Percentiles rank a stretch among this genome's conserved stretches.
Evolutionary conservation across 2,113 vertebrate genomes (phyloP).

Genomic region (Eidolon helvum): DNA sequence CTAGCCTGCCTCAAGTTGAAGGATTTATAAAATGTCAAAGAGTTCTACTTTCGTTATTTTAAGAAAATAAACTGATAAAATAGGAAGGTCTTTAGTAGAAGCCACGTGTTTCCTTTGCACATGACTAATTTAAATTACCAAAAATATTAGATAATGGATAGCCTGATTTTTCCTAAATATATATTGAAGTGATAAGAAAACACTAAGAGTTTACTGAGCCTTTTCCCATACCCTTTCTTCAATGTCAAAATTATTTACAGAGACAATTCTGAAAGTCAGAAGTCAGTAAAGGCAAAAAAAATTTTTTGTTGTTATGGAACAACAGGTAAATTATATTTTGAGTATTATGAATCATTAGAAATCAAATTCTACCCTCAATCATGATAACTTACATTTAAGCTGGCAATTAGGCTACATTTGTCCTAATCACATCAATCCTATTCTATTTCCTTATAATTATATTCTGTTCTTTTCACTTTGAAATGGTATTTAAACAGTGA

Average conservation of each 20-base stretch:
- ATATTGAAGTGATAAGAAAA: background rate
- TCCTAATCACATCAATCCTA: background rate
- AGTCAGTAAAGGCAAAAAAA: background rate
- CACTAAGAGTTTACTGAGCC: background rate
- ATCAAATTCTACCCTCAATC: background rate
- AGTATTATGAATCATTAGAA: background rate
- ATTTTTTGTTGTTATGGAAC: background rate
- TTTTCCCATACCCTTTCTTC: background rate
- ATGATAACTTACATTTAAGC: background rate
- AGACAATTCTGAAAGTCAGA: background rate
- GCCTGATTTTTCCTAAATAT: background rate
- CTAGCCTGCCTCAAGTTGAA: background rate
- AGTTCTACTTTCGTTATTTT: background rate
- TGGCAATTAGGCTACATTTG: background rate
- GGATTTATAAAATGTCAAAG: background rate
- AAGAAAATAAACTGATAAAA: background rate
- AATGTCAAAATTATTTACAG: slow-evolving; percentile 1
- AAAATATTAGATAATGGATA: background rate
- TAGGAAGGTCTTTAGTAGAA: background rate
- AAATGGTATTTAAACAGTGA: background rate
- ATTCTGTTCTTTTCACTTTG: background rate
- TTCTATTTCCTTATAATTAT: background rate
- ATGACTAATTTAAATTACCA: background rate
- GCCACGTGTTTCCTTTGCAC: too few species aligned
- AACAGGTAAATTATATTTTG: slow-evolving; percentile 27